phyloP scores from a whole-genome alignment of 2,888 invertebrate species.

The Apoda limacodes region DNA sequence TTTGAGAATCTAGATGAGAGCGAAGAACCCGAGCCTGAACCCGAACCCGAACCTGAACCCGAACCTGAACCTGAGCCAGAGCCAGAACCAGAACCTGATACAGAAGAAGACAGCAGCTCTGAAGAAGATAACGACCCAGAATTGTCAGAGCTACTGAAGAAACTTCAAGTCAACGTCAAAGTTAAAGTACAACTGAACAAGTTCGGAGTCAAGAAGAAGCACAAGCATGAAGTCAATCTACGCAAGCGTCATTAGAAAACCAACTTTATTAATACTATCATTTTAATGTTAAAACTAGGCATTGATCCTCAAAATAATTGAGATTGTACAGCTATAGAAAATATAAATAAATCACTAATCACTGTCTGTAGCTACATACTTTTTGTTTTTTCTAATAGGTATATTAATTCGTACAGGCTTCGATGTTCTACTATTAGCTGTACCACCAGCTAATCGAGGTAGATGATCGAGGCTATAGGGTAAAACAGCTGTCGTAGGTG shows the following conservation, averaged over 20 bases:
- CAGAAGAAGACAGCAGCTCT: slow-evolving; percentile 25
- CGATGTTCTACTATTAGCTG: too few species aligned
- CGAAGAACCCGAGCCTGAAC: slow-evolving; percentile 11
- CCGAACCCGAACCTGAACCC: slow-evolving; percentile 17
- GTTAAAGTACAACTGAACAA: slow-evolving; percentile 49
- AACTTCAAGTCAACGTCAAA: slow-evolving; percentile 47
- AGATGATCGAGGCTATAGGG: too few species aligned
- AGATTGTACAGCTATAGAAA: too few species aligned
- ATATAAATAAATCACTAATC: too few species aligned
- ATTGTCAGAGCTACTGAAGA: slow-evolving; percentile 38
- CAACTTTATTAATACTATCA: neutral
- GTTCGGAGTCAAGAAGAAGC: slow-evolving; percentile 28
- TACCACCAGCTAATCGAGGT: too few species aligned
- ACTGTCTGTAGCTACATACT: too few species aligned
- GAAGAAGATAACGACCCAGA: slow-evolving; percentile 35
- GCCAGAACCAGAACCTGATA: slow-evolving; percentile 23
- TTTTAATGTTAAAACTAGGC: neutral
- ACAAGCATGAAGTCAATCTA: slow-evolving; percentile 5
- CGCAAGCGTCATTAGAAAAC: slow-evolving; percentile 1
- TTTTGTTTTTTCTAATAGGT: too few species aligned
- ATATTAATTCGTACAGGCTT: too few species aligned
- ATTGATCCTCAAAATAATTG: too few species aligned
- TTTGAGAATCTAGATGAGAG: slow-evolving; percentile 41
- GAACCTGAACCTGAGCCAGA: slow-evolving; percentile 10
- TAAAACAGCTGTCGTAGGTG: too few species aligned